These are phyloP conservation scores for Gymnoscopelus braueri DNA, from an alignment of 2,797 vertebrate species.

Conservation along the genomic window DNA sequence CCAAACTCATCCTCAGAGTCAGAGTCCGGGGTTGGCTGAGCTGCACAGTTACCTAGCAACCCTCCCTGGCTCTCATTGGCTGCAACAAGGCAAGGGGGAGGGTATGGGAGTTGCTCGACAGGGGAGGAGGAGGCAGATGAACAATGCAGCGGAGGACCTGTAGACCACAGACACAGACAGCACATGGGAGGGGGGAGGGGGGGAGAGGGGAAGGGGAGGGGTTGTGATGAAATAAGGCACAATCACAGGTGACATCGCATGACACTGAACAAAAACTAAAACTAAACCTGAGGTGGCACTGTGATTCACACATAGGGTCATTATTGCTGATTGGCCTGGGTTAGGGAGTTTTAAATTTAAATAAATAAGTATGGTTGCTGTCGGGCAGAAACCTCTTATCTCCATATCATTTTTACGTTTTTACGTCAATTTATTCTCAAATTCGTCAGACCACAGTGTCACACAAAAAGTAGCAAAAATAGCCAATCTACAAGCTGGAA, in stretches of 20 bases:
- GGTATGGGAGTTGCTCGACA: conserved; percentile 91
- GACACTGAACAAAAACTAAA: conserved; percentile 56
- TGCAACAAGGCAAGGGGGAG: conserved; percentile 87
- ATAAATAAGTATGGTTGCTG: too few relatives aligned
- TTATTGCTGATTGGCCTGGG: too few relatives aligned
- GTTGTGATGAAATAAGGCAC: conserved; percentile 79
- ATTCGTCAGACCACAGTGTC: too few relatives aligned
- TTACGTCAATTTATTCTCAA: too few relatives aligned
- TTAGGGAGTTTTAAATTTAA: too few relatives aligned
- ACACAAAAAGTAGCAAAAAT: too few relatives aligned
- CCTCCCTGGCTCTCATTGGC: conserved; percentile 95
- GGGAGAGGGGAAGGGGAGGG: conserved; percentile 50
- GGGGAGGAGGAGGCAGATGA: conserved; percentile 92
- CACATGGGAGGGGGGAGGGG: conserved; percentile 76
- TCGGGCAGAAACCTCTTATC: too few relatives aligned
- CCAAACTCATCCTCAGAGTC: conserved; percentile 98
- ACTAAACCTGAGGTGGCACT: too few relatives aligned
- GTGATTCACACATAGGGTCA: too few relatives aligned
- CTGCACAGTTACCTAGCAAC: conserved; percentile 97
- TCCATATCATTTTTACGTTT: too few relatives aligned
- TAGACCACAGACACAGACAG: conserved; percentile 91
- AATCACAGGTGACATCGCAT: conserved; percentile 65
- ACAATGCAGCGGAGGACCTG: conserved; percentile 96
- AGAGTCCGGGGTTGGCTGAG: conserved; percentile 94
- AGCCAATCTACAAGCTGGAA: not conserved